Evolutionary conservation across 2,888 invertebrate genomes (phyloP), one percentile per base, ranked within the genome.

Genomic region (Callosobruchus maculatus): DNA sequence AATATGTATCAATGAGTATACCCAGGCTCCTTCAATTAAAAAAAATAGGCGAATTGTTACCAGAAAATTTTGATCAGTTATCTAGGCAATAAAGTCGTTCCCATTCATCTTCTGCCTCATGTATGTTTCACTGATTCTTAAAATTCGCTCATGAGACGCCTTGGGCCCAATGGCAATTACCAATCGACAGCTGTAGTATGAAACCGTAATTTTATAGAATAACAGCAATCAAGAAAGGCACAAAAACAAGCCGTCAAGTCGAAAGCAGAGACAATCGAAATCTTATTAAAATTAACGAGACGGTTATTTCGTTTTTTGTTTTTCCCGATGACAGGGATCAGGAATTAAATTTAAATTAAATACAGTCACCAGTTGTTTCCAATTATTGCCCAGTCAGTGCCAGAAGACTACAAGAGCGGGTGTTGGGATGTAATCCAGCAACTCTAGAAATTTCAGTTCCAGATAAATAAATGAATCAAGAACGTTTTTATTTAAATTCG

Each of bases 301-400:
- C 74, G 72, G 74, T 76, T 75, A 75, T 75, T 77, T 76, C 75
- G 75, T 74, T 77, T 72, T 74, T 49, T 49, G 73, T 77, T 72
- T 74, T 49, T 49, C 26, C 7, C 49, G 49, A 49, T 49, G 49
- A 49, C 49, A 18, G 76, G 77, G 79, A 82, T 84, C 82, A 78
- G 77, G 83, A 84, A 84, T 85, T 84, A 84, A 84, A 84, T 84
- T 85, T 83, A 84, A 85, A 84, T 85, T 85, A 83, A 83, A 83
- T 80, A 83, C 82, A 77, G 78, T 82, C 82, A 83, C 82, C 81
- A 82, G 81, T 82, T 81, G 81, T 83, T 84, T 85, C 84, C 86
- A 86, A 86, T 86, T 86, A 86, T 85, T 85, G 83, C 82, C 78
- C 81, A 81, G 85, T 85, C 85, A 84, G 85, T 86, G 85, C 84